phyloP scores from a whole-genome alignment of 2,113 vertebrate genomes.

The Crotalus horridus region DNA sequence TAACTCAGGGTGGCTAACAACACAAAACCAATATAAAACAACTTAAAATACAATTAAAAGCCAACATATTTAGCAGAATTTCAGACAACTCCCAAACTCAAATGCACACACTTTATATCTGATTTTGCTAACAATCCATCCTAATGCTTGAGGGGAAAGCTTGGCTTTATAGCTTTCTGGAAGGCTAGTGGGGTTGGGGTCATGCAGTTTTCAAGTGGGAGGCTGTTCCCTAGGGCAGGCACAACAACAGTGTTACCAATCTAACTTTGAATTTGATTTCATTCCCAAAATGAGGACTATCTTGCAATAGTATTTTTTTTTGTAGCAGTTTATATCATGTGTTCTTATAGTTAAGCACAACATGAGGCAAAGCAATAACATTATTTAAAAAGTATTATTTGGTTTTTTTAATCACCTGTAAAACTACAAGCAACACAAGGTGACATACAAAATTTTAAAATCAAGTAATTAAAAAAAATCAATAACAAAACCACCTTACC shows the following conservation, averaged over 20 bases:
- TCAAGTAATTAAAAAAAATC: too few species aligned
- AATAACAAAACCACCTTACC: too few species aligned
- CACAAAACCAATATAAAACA: background rate
- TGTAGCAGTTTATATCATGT: too few species aligned
- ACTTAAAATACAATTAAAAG: background rate
- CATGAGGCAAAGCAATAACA: too few species aligned
- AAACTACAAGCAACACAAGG: too few species aligned
- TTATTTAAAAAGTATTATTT: too few species aligned
- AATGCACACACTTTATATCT: background rate
- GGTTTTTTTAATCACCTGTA: too few species aligned
- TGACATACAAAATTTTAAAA: too few species aligned
- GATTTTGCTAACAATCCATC: background rate
- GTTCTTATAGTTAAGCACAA: too few species aligned
- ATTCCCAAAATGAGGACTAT: background rate
- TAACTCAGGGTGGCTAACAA: background rate
- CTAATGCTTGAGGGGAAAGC: background rate
- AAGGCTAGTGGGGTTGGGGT: background rate
- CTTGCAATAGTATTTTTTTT: too few species aligned
- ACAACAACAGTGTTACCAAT: background rate
- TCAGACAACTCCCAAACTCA: background rate
- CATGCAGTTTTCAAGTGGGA: background rate
- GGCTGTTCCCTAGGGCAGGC: background rate
- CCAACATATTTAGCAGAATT: background rate
- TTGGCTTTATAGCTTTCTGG: background rate
- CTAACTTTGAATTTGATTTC: background rate